Evolutionary conservation across 2,797 vertebrate species (phyloP), one percentile per base, ranked within the genome.

Genomic region (Sylvia borin): DNA sequence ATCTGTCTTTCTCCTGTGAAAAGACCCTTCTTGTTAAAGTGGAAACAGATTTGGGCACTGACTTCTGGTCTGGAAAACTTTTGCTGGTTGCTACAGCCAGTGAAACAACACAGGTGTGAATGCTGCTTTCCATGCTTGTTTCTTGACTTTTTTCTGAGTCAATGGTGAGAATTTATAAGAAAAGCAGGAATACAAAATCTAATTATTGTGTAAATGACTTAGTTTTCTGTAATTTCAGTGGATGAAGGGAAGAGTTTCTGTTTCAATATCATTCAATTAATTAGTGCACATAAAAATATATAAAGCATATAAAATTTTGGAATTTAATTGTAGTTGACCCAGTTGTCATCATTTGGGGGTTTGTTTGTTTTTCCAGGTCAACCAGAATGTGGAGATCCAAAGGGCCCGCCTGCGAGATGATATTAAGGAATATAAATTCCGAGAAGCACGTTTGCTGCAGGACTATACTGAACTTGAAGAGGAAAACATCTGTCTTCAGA

Each of bases 401-500:
- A 98, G 99, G 91, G 98, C 97, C 58, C 99, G 99, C 60, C 98
- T 99, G 94, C 98, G 99, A 13, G 99, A 99, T 77, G 99, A 99
- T 97, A 98, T 99, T 97, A 99, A 99, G 97, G 99, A 99, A 94
- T 99, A 99, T 96, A 99, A 99, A 97, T 99, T 99, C 97, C 97
- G 98, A 67, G 99, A 99, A 97, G 98, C 99, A 7, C 99, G 99
- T 60, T 98, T 99, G 93, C 98, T 99, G 93, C 99, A 99, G 98
- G 99, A 99, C 98, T 99, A 99, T 97, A 99, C 98, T 0, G 99
- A 99, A 96, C 98, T 99, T 70, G 99, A 99, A 96, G 99, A 99
- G 96, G 99, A 99, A 97, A 99, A 99, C 98, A 99, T 99, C 97
- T 98, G 98, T 31, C 98, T 99, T 85, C 99, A 99, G 98, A 99